These are phyloP conservation scores for Myotis myotis DNA, from an alignment of 2,797 vertebrate species.

Conservation along the genomic window DNA sequence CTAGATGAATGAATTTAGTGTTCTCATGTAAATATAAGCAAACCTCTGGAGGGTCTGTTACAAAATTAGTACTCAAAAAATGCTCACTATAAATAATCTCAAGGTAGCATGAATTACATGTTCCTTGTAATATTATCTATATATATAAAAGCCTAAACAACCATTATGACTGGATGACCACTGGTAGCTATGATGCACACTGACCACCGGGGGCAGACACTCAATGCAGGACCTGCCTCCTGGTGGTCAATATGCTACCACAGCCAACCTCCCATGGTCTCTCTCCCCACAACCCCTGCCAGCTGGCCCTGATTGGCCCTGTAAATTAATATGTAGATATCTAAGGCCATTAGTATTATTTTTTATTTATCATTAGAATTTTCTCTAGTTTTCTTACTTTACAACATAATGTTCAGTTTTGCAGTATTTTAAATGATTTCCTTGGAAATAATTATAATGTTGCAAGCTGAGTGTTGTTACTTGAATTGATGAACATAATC, in stretches of 20 bases:
- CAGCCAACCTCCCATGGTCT: too few species aligned
- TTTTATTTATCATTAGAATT: background rate
- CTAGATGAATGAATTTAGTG: background rate
- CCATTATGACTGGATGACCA: too few species aligned
- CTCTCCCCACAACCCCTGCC: accelerated
- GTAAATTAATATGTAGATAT: background rate
- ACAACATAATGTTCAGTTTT: background rate
- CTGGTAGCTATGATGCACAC: too few species aligned
- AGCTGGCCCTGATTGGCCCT: background rate
- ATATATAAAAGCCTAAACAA: too few species aligned
- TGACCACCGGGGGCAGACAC: too few species aligned
- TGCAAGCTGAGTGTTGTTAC: background rate
- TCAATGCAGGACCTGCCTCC: too few species aligned
- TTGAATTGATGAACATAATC: background rate
- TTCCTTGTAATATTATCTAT: background rate
- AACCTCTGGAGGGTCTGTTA: background rate
- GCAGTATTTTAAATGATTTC: background rate
- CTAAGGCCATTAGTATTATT: background rate
- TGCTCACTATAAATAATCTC: background rate
- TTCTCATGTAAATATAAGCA: background rate
- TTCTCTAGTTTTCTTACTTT: background rate
- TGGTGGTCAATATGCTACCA: too few species aligned
- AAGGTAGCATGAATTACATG: background rate
- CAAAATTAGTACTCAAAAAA: background rate
- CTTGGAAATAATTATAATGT: background rate